Percentiles rank a stretch among this genome's conserved stretches.
phyloP scores from a whole-genome alignment of 2,888 invertebrate genomes.

The Cheilosia variabilis region DNA sequence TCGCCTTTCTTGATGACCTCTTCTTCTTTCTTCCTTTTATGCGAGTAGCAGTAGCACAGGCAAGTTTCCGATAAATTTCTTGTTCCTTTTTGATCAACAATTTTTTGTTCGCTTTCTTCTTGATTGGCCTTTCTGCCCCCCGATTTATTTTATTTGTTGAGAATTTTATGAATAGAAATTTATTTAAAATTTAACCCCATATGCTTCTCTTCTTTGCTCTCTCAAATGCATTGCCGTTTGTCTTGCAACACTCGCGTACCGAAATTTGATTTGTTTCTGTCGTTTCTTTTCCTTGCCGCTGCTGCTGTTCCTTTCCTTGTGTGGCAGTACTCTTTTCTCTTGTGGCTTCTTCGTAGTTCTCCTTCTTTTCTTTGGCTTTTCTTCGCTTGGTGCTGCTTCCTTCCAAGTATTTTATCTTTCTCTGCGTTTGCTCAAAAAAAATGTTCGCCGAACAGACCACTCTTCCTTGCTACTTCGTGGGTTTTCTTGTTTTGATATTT shows the following conservation, averaged over 20 bases:
- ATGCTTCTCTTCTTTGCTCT: constrained; percentile 62
- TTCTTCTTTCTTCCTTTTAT: constrained; percentile 73
- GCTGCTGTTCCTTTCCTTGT: constrained; percentile 56
- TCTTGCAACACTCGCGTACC: constrained; percentile 66
- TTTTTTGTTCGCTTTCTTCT: constrained; percentile 70
- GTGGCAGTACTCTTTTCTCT: constrained; percentile 64
- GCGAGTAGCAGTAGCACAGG: constrained; percentile 40
- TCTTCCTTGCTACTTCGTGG: constrained; percentile 27
- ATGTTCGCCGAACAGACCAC: constrained; percentile 13
- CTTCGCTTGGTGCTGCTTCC: constrained; percentile 74
- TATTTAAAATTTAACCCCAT: constrained; percentile 77
- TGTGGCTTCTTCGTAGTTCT: constrained; percentile 58
- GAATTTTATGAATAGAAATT: constrained; percentile 76
- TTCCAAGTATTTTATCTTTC: constrained; percentile 69
- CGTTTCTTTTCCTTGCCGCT: constrained; percentile 62
- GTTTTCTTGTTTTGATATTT: constrained; percentile 36
- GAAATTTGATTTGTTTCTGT: constrained; percentile 62
- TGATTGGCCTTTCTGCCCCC: constrained; percentile 53
- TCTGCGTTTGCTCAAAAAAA: constrained; percentile 57
- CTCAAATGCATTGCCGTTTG: constrained; percentile 64
- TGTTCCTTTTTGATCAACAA: constrained; percentile 69
- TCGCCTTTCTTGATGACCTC: constrained; percentile 76
- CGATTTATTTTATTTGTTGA: constrained; percentile 51
- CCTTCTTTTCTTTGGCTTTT: constrained; percentile 70
- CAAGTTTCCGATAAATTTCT: constrained; percentile 72